phyloP scores from a whole-genome alignment of 1,140 invertebrate genomes.

The Campoletis sonorensis region DNA sequence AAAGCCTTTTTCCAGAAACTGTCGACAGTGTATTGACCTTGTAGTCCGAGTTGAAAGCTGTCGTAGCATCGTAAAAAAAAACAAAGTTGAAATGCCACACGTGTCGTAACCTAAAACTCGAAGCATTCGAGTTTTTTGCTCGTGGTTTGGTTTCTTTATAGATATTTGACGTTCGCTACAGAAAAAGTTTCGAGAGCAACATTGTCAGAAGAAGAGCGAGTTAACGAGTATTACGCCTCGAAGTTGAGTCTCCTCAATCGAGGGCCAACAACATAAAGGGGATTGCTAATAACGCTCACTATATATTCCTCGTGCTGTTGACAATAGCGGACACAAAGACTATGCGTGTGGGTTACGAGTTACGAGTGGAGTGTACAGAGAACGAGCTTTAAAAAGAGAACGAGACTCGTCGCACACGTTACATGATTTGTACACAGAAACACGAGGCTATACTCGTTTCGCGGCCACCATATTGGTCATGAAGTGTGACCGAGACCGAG shows the following conservation, averaged over 20 bases:
- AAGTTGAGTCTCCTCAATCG: not conserved
- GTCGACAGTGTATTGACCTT: too few species aligned
- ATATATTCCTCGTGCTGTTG: not conserved
- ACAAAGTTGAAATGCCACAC: not conserved
- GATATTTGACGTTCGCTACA: not conserved
- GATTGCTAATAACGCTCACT: not conserved
- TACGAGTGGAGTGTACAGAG: not conserved
- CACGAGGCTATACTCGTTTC: not conserved
- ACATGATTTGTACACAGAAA: slow-evolving; percentile 26
- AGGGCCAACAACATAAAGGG: not conserved
- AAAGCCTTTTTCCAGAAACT: too few species aligned
- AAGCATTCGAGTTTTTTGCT: too few species aligned
- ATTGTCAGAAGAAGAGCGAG: not conserved
- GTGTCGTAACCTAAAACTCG: not conserved
- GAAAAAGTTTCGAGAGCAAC: not conserved
- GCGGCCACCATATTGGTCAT: slow-evolving; percentile 13
- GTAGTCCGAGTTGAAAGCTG: too few species aligned
- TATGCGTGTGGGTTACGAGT: not conserved
- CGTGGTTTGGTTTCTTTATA: not conserved
- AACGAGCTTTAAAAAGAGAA: not conserved
- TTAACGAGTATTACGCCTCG: not conserved
- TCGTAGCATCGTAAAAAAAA: too few species aligned
- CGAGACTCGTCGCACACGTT: too few species aligned
- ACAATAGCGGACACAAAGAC: too few species aligned
- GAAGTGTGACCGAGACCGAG: slow-evolving; percentile 18